Conservation (phyloP, 2,888 invertebrate species). For the Brachylomia viminalis region DNA sequence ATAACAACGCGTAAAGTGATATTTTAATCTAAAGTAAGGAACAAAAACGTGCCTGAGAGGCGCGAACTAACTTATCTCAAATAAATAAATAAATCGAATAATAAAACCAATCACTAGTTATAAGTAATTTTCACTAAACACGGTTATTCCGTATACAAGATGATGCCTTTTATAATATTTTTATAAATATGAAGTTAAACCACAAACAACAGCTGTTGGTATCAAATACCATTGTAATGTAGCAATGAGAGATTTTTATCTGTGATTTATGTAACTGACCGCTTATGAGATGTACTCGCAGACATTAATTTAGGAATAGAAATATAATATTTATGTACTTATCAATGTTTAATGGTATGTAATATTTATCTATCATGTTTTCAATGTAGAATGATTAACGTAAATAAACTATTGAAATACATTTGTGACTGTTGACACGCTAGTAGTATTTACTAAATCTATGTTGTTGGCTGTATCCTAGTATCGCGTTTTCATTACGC, state of each 20-base stretch:
- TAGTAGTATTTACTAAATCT: too few relatives aligned
- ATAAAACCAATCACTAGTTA: conserved; percentile 42
- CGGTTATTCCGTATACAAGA: conserved; percentile 51
- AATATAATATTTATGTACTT: conserved; percentile 54
- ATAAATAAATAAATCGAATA: conserved; percentile 40
- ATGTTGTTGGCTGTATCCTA: background rate
- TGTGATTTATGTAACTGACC: conserved; percentile 75
- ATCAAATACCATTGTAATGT: conserved; percentile 63
- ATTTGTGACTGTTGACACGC: background rate
- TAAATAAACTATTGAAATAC: conserved; percentile 5
- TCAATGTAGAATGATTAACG: conserved; percentile 19
- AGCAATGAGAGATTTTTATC: conserved; percentile 75
- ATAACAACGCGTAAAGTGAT: conserved; percentile 43
- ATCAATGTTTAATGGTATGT: conserved; percentile 48
- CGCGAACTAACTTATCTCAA: conserved; percentile 37
- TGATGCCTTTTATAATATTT: conserved; percentile 51
- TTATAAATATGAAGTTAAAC: conserved; percentile 47
- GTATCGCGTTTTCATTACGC: background rate
- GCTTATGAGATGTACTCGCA: conserved; percentile 67
- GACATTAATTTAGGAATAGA: conserved; percentile 58
- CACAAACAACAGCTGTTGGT: conserved; percentile 53
- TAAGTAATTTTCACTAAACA: conserved; percentile 55
- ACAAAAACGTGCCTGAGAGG: conserved; percentile 47
- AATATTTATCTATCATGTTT: conserved; percentile 29
- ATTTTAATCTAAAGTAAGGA: conserved; percentile 47